Conservation (phyloP, 1,140 invertebrate species). For the Mamestra configurata region DNA sequence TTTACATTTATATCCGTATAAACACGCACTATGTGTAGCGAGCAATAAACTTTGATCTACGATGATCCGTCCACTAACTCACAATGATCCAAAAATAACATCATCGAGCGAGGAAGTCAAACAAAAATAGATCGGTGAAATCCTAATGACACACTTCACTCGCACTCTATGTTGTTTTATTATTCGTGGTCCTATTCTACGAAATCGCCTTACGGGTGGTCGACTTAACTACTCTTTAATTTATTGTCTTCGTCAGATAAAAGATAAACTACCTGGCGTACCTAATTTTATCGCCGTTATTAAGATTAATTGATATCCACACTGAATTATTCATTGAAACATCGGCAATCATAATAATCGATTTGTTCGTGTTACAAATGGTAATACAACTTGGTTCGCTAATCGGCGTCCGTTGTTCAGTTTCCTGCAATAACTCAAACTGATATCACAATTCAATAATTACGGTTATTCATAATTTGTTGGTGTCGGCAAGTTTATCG, state of each 20-base stretch:
- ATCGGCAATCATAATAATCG: constrained; percentile 46
- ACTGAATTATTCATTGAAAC: constrained; percentile 52
- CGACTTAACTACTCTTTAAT: constrained; percentile 56
- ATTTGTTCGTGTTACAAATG: constrained; percentile 40
- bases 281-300: constrained; percentile 39
- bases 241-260: constrained; percentile 36
- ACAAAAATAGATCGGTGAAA: constrained; percentile 74
- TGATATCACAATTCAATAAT: constrained; percentile 68
- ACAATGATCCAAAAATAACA: constrained; percentile 72
- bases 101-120: constrained; percentile 57
- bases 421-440: constrained; percentile 55
- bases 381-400: constrained; percentile 31
- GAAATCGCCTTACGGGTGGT: constrained; percentile 77
- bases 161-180: constrained; percentile 62
- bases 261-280: constrained; percentile 27
- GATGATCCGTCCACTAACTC: constrained; percentile 68
- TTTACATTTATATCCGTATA: constrained; percentile 52
- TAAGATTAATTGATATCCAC: constrained; percentile 47
- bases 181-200: constrained; percentile 66
- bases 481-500: constrained; percentile 60
- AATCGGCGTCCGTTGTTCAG: constrained; percentile 46
- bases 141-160: constrained; percentile 75
- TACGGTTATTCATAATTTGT: constrained; percentile 66
- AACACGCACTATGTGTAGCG: constrained; percentile 54
- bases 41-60: constrained; percentile 65